These are phyloP conservation scores for Sarotherodon lohbergeri DNA, from an alignment of 2,113 vertebrate genomes.

Conservation along the genomic window DNA sequence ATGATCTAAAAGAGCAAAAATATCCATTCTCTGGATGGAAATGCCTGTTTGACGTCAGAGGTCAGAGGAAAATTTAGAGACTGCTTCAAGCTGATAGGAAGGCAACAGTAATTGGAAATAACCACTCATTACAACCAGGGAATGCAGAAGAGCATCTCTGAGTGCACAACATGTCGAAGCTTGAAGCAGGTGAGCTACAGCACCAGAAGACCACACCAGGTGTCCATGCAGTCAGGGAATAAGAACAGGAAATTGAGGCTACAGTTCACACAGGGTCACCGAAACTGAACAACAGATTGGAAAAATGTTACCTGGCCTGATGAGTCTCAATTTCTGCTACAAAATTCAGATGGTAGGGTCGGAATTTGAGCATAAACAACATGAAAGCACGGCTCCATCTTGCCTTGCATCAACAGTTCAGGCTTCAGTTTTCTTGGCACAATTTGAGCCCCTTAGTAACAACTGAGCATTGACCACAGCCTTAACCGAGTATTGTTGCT, in stretches of 20 bases:
- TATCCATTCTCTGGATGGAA: not conserved
- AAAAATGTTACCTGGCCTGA: not conserved
- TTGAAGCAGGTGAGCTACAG: not conserved
- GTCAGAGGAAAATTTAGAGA: accelerated
- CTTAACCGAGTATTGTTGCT: accelerated
- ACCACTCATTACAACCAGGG: not conserved
- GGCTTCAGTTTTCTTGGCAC: not conserved
- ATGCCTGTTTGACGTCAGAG: not conserved
- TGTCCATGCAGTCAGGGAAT: not conserved
- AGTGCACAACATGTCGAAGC: not conserved
- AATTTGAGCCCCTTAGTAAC: not conserved
- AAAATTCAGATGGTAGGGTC: not conserved
- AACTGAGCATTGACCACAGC: not conserved
- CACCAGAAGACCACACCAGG: not conserved
- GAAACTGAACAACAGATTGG: not conserved
- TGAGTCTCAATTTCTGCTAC: not conserved
- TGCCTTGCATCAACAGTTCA: not conserved
- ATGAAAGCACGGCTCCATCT: not conserved
- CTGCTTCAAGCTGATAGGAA: not conserved
- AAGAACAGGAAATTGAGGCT: not conserved
- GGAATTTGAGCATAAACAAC: not conserved
- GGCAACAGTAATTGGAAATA: not conserved
- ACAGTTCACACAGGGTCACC: not conserved
- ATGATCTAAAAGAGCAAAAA: not conserved
- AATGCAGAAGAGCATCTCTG: not conserved